Base-by-base conservation (phyloP, 2,113 vertebrate species). In the Laticauda colubrina region DNA sequence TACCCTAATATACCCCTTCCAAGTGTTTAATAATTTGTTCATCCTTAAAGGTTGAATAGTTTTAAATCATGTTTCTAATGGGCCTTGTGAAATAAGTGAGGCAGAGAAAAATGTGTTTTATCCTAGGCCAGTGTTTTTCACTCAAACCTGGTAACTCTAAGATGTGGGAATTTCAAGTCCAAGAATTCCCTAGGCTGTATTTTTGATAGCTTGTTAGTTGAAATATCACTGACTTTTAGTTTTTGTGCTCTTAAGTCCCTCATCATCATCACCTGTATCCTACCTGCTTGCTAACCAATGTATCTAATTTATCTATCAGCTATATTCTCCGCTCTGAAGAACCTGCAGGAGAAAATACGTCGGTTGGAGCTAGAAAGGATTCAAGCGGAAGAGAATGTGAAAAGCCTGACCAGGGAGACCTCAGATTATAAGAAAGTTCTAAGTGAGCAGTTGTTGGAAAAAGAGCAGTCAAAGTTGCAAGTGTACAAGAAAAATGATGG, bases 251-350 rank as follows among this genome's bases (percentile, higher is more conserved):
- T 34, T 29, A 29, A 56, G 9, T 29, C 57, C 24, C 54, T 15
- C 43, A 8, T 34, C n/a, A 14, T 21, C n/a, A 6, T 1, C 39
- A 4, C 39, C 59, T 9, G 51, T 3, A 1, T 64, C 18, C 0
- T 3, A 20, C 9, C 9, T 7, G 8, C 34, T 75, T 26, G 11
- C 85, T 95, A 91, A 95, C 34, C 45, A 43, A 59, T 90, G 2
- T 26, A 1, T 86, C 34, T 86, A 89, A 3, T 90, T 92, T 96
- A 64, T 10, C 94, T 96, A 95, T 18, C 96, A 99, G 99, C 98
- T 4, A 99, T 99, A 97, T 96, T 99, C 95, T 99, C 99, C 90
- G 98, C 98, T 95, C 96, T 98, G 96, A 98, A 96, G 96, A 98
- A 98, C 95, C 97, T 98, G 85, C 98, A 98, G 95, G 98, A 98